These are phyloP conservation scores for Eidolon helvum DNA, from an alignment of 2,113 vertebrate genomes.

Conservation along the genomic window DNA sequence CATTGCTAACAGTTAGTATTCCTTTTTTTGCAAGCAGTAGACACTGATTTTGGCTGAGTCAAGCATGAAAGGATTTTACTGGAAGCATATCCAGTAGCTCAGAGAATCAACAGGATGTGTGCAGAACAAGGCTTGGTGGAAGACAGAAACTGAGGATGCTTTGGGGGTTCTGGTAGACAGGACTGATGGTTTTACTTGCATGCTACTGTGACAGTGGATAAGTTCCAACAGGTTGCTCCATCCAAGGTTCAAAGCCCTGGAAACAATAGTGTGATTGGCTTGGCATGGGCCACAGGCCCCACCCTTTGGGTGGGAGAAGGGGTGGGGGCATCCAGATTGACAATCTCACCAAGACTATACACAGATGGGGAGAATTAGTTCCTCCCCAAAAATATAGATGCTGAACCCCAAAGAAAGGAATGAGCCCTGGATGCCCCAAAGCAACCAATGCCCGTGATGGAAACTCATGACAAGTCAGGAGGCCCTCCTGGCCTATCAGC, in stretches of 20 bases:
- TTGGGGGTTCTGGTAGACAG: neutral
- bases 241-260: neutral
- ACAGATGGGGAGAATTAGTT: neutral
- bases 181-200: neutral
- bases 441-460: rapidly evolving
- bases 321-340: neutral
- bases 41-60: neutral
- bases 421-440: neutral
- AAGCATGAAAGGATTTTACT: neutral
- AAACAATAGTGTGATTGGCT: neutral
- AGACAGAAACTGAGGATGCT: neutral
- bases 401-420: neutral
- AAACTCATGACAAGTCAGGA: neutral
- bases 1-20: neutral
- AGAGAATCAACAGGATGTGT: neutral
- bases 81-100: neutral
- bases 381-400: neutral
- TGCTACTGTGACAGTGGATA: neutral
- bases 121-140: neutral
- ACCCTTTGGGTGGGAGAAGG: neutral
- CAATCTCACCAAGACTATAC: neutral
- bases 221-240: neutral
- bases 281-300: neutral
- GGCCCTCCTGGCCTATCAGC: neutral
- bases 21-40: neutral